Conservation (phyloP, 92 coral and sea anemone species). For the Paragorgia papillata region DNA sequence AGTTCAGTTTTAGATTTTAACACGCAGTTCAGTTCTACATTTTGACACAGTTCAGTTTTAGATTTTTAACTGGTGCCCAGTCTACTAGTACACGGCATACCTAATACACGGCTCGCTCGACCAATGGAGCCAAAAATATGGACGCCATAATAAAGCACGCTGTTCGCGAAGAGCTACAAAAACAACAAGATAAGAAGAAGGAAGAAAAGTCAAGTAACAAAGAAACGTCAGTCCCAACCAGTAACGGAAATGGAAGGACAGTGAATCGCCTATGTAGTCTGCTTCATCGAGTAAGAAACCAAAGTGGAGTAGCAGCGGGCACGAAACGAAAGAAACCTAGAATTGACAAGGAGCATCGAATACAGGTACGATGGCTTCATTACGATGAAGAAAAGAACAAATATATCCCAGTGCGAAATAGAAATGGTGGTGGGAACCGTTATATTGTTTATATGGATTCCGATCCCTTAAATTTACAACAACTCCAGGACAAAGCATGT, state of each 20-base stretch:
- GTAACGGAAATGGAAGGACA: constrained; percentile 8
- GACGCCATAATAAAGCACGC: not conserved
- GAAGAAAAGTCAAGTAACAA: not conserved
- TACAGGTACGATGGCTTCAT: constrained; percentile 55
- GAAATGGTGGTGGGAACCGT: constrained; percentile 57
- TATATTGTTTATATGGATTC: constrained; percentile 39
- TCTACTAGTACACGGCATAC: no score
- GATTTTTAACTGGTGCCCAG: no score
- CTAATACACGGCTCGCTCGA: no score
- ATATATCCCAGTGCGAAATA: no score
- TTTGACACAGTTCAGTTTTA: no score
- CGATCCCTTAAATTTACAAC: constrained; percentile 26
- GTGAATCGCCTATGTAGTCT: constrained; percentile 29
- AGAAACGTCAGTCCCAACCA: not conserved
- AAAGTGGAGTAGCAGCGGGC: not conserved
- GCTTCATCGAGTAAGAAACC: constrained; percentile 39
- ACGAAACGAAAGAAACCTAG: constrained; percentile 30
- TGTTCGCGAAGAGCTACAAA: not conserved
- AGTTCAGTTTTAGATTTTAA: no score
- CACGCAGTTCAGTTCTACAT: no score
- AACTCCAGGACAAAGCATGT: constrained; percentile 38
- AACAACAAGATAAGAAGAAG: not conserved
- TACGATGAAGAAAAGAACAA: no score
- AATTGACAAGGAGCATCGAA: constrained; percentile 48
- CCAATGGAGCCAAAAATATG: not conserved